phyloP scores from a whole-genome alignment of 1,140 invertebrate species.

The Varroa destructor region DNA sequence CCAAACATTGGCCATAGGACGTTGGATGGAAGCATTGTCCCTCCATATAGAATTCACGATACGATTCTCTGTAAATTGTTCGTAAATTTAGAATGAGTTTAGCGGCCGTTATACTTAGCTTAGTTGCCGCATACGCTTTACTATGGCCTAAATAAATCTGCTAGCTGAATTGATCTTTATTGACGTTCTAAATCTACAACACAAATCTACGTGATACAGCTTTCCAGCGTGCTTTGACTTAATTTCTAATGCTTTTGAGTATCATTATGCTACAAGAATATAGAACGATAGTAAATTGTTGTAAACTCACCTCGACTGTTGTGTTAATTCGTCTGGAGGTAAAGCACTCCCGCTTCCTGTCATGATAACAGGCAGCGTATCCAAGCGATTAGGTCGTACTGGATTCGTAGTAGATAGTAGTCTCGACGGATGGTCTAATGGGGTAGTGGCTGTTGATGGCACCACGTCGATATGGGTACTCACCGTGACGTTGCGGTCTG shows the following conservation, averaged over 20 bases:
- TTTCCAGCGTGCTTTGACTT: too few relatives aligned
- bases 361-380: background rate
- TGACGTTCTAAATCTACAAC: too few relatives aligned
- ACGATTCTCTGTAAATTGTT: background rate
- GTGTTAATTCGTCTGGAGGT: background rate
- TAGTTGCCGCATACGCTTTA: too few relatives aligned
- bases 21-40: conserved; percentile 17
- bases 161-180: too few relatives aligned
- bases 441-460: background rate
- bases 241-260: too few relatives aligned
- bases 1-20: conserved; percentile 20
- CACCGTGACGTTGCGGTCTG: conserved; percentile 14
- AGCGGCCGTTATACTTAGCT: background rate
- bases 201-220: too few relatives aligned
- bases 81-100: background rate
- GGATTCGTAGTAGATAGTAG: background rate
- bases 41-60: background rate
- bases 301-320: background rate
- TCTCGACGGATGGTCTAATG: too few relatives aligned
- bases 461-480: conserved; percentile 14
- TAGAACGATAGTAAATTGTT: too few relatives aligned
- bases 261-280: too few relatives aligned
- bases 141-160: too few relatives aligned
- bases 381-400: background rate
- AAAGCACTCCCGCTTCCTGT: conserved; percentile 10